Base-by-base conservation (phyloP, 2,888 invertebrate genomes). In the Criorhina ranunculi region DNA sequence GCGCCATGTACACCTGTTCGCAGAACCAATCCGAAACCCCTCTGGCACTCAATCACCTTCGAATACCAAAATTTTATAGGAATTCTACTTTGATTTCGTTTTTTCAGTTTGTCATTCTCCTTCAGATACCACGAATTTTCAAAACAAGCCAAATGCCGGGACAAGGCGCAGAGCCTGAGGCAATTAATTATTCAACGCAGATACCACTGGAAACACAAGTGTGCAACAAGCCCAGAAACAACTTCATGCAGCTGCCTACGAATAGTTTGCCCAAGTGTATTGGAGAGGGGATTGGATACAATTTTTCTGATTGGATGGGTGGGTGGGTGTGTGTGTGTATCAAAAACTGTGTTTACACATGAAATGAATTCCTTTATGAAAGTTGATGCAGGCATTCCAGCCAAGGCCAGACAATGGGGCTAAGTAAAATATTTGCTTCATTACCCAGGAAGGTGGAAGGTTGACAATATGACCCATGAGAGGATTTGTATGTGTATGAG, bases 281-380 rank as follows among this genome's bases (percentile, higher is more conserved):
- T 49, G 11, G 11, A 9, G 17, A 11, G 5, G 0, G 12, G 11
- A 15, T 24, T 1, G 5, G 7, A 33, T n/a, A 53, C 15, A 15
- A n/a, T n/a, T n/a, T 53, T 15, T 33, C 4, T 17, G 15, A 9
- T 0, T 11, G 8, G 29, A 33, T 37, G 17, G 0, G 57, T 12
- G 5, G 33, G 31, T 6, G 6, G 31, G 19, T 33, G 31, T 29
- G n/a, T 29, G 12, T 19, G n/a, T 40, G 11, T 24, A 17, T 42
- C 17, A 62, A 15, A 59, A 31, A 31, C 37, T 24, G 5, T 64
- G 64, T 64, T 46, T 49, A 19, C n/a, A 35, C 35, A 64, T 24
- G 24, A 37, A 64, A 64, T 64, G 64, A 64, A 64, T 64, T 64
- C 35, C 31, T 64, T 64, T 49, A 46, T 49, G 46, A 64, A 33